phyloP scores from a whole-genome alignment of 2,888 invertebrate genomes.

The Clusia tigrina region DNA sequence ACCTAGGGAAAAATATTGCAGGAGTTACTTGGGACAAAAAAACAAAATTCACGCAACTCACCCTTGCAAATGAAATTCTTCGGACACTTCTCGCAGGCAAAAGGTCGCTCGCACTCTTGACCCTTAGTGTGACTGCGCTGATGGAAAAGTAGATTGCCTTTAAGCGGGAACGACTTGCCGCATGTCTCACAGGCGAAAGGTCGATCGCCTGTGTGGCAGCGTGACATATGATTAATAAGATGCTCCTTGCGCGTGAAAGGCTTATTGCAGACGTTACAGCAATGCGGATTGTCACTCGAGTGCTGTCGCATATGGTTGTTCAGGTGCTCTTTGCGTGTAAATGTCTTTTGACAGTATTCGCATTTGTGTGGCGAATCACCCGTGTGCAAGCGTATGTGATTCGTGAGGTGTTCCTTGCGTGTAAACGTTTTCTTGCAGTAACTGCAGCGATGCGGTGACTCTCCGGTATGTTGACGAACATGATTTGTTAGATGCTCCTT shows the following conservation, averaged over 20 bases:
- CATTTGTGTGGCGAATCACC: conserved; percentile 87
- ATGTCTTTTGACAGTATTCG: conserved; percentile 85
- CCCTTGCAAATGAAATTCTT: conserved; percentile 91
- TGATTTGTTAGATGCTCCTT: conserved; percentile 88
- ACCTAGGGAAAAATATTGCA: conserved; percentile 58
- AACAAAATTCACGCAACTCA: too few species aligned
- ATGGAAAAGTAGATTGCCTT: conserved; percentile 85
- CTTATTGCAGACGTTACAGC: conserved; percentile 84
- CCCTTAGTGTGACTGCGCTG: conserved; percentile 85
- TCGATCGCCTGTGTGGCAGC: conserved; percentile 76
- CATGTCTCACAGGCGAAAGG: conserved; percentile 86
- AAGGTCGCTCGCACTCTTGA: conserved; percentile 72
- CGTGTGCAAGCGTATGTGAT: conserved; percentile 82
- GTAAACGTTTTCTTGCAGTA: conserved; percentile 71
- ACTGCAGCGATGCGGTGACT: conserved; percentile 71
- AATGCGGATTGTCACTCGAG: conserved; percentile 87
- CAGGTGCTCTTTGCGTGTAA: conserved; percentile 85
- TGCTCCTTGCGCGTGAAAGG: conserved; percentile 88
- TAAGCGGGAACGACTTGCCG: conserved; percentile 85
- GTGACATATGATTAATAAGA: conserved; percentile 82
- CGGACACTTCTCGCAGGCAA: conserved; percentile 82
- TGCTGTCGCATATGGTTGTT: conserved; percentile 88
- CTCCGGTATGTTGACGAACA: conserved; percentile 81
- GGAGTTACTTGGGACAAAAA: not conserved
- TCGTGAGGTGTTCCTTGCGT: conserved; percentile 85